Percentiles rank a stretch among this genome's conserved stretches.
phyloP scores from a whole-genome alignment of 2,797 vertebrate species.

The Halcyon badia region DNA sequence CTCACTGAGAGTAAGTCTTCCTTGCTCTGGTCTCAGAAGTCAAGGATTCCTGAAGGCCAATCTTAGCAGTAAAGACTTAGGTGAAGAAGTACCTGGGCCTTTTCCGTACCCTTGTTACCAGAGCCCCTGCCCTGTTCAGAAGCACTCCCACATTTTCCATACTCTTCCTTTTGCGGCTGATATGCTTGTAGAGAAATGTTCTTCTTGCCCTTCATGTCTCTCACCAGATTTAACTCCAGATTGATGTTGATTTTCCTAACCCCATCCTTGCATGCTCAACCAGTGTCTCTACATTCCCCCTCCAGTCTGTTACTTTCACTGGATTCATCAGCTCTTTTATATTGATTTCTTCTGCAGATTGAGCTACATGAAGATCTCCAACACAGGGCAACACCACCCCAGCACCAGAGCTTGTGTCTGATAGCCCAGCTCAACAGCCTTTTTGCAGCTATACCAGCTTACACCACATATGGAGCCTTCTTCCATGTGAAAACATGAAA shows the following conservation, averaged over 20 bases:
- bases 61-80: neutral
- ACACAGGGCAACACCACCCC: too few species aligned
- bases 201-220: neutral
- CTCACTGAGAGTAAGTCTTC: neutral
- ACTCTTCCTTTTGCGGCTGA: too few species aligned
- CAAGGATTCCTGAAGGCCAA: neutral
- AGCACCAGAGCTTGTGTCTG: neutral
- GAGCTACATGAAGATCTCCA: neutral
- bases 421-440: neutral
- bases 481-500: neutral
- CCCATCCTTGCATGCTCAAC: neutral
- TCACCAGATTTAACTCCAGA: neutral
- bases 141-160: neutral
- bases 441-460: neutral
- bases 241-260: neutral
- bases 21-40: neutral
- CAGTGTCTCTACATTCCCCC: neutral
- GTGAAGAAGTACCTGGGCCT: neutral
- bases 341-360: neutral
- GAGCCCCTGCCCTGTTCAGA: neutral
- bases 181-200: neutral
- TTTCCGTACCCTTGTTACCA: neutral
- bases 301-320: neutral
- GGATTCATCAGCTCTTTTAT: neutral
- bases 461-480: neutral